These are phyloP conservation scores for Lathamus discolor DNA, from an alignment of 2,113 vertebrate genomes.

Conservation along the genomic window DNA sequence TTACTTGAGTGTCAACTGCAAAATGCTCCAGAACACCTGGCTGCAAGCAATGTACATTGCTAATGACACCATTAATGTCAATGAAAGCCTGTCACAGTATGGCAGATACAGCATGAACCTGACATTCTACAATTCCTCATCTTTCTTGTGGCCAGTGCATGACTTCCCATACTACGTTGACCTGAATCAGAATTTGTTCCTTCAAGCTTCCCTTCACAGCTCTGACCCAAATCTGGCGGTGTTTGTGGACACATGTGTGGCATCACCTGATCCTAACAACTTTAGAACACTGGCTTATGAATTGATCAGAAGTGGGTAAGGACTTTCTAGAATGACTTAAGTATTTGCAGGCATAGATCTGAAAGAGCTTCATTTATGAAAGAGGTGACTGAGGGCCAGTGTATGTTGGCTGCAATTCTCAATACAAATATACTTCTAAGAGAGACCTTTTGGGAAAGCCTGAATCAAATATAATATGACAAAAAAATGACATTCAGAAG, in stretches of 20 bases:
- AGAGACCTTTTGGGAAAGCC: neutral
- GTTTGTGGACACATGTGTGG: conserved; percentile 75
- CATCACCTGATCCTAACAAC: conserved; percentile 51
- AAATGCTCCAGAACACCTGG: conserved; percentile 70
- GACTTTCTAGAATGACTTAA: neutral
- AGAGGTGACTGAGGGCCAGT: neutral
- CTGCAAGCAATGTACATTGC: conserved; percentile 49
- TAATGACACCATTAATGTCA: neutral
- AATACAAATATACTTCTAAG: neutral
- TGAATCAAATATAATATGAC: neutral
- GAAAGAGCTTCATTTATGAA: neutral
- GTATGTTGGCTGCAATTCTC: neutral
- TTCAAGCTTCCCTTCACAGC: conserved; percentile 69
- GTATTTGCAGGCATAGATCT: neutral
- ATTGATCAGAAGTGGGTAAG: conserved; percentile 73
- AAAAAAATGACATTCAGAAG: neutral
- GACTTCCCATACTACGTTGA: conserved; percentile 64
- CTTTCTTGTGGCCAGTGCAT: conserved; percentile 59
- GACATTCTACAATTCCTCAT: conserved; percentile 66
- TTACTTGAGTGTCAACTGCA: conserved; percentile 63
- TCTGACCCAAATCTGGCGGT: conserved; percentile 51
- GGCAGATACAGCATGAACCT: conserved; percentile 33
- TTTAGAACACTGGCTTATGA: conserved; percentile 54
- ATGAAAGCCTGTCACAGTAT: conserved; percentile 40
- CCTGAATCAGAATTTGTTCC: conserved; percentile 64